phyloP scores from a whole-genome alignment of 2,888 invertebrate genomes.

The Xestia c-nigrum region DNA sequence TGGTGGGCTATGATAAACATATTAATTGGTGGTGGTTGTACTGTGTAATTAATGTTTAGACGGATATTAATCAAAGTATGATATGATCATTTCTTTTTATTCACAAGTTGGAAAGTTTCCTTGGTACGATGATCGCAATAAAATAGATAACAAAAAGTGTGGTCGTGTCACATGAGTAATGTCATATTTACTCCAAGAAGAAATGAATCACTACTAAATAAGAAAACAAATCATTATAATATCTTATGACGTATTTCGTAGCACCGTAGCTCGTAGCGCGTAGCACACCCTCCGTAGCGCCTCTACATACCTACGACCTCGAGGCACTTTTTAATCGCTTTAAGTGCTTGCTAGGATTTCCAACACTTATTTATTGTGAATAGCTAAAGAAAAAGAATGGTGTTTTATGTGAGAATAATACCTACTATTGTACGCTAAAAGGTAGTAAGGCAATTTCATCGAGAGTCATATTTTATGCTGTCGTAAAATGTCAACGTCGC shows the following conservation, averaged over 20 bases:
- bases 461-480: constrained; percentile 42
- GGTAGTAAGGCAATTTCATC: constrained; percentile 64
- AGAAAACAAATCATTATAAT: constrained; percentile 44
- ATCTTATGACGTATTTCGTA: constrained; percentile 54
- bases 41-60: background rate
- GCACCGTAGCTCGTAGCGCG: constrained; percentile 53
- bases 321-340: constrained; percentile 86
- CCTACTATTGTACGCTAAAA: constrained; percentile 61
- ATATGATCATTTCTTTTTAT: background rate
- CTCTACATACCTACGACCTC: constrained; percentile 71
- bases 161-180: background rate
- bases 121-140: background rate
- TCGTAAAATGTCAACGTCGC: constrained; percentile 16
- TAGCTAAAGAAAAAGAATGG: constrained; percentile 82
- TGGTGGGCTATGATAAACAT: constrained; percentile 4
- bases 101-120: background rate
- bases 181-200: background rate
- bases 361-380: constrained; percentile 82
- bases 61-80: background rate
- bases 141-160: background rate
- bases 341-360: constrained; percentile 87
- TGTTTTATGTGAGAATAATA: constrained; percentile 73
- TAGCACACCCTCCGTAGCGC: constrained; percentile 71
- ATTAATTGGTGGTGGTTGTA: background rate
- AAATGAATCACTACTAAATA: constrained; percentile 33